phyloP scores from a whole-genome alignment of 2,113 vertebrate genomes.

The Strix uralensis region DNA sequence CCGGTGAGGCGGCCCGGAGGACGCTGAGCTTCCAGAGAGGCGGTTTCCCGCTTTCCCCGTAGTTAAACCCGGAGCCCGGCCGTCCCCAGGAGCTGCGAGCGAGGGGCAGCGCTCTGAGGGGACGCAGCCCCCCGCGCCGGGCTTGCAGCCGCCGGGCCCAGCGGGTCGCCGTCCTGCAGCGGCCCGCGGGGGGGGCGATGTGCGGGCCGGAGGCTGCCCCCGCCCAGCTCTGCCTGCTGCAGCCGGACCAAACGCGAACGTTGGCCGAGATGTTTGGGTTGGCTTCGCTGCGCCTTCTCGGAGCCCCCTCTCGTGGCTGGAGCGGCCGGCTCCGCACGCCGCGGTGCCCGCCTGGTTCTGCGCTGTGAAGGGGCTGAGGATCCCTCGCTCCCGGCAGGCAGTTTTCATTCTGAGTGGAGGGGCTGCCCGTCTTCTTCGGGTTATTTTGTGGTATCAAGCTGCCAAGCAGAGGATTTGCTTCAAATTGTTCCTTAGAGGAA shows the following conservation, averaged over 20 bases:
- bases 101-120: background rate
- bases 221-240: background rate
- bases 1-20: too few relatives aligned
- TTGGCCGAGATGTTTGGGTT: accelerated
- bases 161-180: background rate
- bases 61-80: background rate
- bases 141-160: too few relatives aligned
- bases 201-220: background rate
- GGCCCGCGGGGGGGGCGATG: accelerated
- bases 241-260: background rate
- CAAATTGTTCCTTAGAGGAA: background rate
- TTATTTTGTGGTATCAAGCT: background rate
- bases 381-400: accelerated
- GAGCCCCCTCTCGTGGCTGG: constrained; percentile 41
- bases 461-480: background rate
- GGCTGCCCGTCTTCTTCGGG: background rate
- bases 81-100: too few relatives aligned
- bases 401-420: background rate
- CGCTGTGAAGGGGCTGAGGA: background rate
- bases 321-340: background rate
- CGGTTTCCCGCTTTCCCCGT: background rate
- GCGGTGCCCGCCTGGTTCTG: background rate
- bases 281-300: background rate
- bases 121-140: too few relatives aligned
- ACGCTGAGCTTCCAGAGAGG: background rate